Percentiles rank a stretch among this genome's conserved stretches.
phyloP scores from a whole-genome alignment of 2,113 vertebrate species.

The Guaruba guarouba region DNA sequence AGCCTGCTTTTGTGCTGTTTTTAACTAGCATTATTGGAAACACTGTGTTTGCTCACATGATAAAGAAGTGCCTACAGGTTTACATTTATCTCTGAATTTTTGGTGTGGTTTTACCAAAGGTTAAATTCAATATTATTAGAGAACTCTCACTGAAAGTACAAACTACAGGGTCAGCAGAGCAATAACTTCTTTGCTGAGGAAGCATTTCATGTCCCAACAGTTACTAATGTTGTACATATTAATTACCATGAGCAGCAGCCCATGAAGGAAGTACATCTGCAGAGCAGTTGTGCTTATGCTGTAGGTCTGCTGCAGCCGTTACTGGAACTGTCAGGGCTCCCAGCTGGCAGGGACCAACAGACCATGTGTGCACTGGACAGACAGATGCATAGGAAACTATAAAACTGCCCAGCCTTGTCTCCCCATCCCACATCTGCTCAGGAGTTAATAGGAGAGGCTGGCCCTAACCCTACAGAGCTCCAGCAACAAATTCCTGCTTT shows the following conservation, averaged over 20 bases:
- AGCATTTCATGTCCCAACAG: slow-evolving; percentile 21
- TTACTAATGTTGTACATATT: slow-evolving; percentile 26
- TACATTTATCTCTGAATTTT: not conserved
- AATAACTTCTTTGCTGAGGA: slow-evolving; percentile 32
- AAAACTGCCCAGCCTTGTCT: not conserved
- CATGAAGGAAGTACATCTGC: slow-evolving; percentile 13
- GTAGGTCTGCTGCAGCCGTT: not conserved
- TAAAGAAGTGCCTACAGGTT: not conserved
- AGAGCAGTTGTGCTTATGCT: not conserved
- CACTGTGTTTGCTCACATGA: not conserved
- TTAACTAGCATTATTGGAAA: not conserved
- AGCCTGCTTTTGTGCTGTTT: not conserved
- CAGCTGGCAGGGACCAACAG: not conserved
- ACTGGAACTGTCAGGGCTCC: not conserved
- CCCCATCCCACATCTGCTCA: not conserved
- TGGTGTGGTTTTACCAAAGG: not conserved
- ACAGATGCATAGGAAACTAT: not conserved
- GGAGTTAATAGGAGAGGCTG: accelerated
- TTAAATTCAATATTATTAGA: not conserved
- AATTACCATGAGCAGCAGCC: slow-evolving; percentile 39
- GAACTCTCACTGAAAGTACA: not conserved
- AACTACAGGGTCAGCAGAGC: slow-evolving; percentile 21
- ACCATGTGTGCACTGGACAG: accelerated
- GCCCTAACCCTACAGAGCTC: not conserved
- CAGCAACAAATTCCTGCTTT: not conserved